These are phyloP conservation scores for Heteromormyrus szaboi DNA, from an alignment of 2,797 vertebrate species.

Conservation along the genomic window DNA sequence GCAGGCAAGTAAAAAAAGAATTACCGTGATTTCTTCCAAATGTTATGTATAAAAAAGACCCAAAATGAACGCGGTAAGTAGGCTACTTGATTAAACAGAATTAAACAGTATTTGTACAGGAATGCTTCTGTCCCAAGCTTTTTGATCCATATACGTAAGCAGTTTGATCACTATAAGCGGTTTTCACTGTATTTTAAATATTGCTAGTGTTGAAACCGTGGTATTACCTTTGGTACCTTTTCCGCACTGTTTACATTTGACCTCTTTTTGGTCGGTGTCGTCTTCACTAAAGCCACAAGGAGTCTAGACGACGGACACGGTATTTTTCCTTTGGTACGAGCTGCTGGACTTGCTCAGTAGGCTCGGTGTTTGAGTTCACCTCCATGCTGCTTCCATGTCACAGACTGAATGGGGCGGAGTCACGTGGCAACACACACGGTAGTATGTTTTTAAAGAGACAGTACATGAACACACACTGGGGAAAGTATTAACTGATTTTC, in stretches of 20 bases:
- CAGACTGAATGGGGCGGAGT: neutral
- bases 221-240: neutral
- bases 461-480: neutral
- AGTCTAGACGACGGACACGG: neutral
- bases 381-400: neutral
- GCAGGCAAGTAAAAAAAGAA: neutral
- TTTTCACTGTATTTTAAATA: neutral
- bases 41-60: neutral
- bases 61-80: neutral
- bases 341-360: neutral
- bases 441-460: neutral
- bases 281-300: neutral
- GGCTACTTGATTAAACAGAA: neutral
- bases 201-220: neutral
- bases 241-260: neutral
- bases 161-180: neutral
- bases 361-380: neutral
- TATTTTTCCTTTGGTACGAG: neutral
- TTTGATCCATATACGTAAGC: neutral
- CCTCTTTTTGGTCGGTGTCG: neutral
- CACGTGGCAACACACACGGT: neutral
- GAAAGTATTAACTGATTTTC: neutral
- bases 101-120: neutral
- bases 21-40: neutral
- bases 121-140: neutral